Evolutionary conservation across 64 coral and sea anemone species (phyloP), one percentile per base, ranked within the genome.

Genomic region (Montipora capricornis): DNA sequence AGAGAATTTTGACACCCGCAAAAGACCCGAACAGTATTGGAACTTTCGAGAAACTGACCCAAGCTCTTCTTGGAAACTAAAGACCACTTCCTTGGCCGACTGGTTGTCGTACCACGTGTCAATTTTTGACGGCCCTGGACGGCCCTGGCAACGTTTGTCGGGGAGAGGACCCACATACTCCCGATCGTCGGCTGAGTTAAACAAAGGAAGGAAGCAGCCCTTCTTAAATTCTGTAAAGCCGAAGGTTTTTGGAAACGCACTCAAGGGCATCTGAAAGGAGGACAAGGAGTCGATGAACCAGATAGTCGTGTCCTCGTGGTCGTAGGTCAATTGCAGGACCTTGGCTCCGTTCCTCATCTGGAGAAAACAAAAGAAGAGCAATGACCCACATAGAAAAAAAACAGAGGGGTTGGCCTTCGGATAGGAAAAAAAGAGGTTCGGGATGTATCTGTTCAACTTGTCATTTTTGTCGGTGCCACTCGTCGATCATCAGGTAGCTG

Each of bases 291-390:
- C 74, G 29, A 80, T 90, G 75, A 68, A 80, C 0, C 74, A 46
- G 0, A 89, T 57, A 0, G 29, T 8, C 29, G 26, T 67, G 14
- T 17, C 62, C 62, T 78, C 52, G 52, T 55, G 52, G 52, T 55
- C 52, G 52, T 55, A 55, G 6, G 52, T 55, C 52, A 55, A 10
- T 10, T 55, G 78, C 4, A 91, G 13, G 4, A 91, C 26, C 77
- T 91, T 91, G 77, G 44, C 59, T 6, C 89, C 78, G n/a, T 91
- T 91, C 49, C 89, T 14, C 44, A 69, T 1, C 10, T 91, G 89
- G 29, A 29, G 29, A 29, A 29, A 29, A 29, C 29, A 29, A 29
- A 29, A 29, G 29, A 29, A 29, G 29, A 29, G 29, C 29, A 29
- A 29, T 29, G 29, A 29, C 29, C 29, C 29, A 1, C 29, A 29